phyloP scores from a whole-genome alignment of 92 coral and sea anemone species.

The Palythoa grandis region DNA sequence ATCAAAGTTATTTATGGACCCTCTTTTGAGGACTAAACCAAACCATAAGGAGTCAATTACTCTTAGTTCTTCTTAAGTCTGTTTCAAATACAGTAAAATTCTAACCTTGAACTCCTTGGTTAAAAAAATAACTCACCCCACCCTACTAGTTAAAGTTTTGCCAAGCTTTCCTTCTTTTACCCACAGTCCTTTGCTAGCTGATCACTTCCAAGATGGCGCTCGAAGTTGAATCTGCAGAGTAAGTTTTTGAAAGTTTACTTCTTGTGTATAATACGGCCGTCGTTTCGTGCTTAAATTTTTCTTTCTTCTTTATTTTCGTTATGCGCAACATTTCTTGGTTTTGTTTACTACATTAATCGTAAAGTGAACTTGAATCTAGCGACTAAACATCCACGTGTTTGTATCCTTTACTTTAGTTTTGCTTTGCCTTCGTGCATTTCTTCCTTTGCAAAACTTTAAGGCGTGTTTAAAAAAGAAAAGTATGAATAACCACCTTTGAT shows the following conservation, averaged over 20 bases:
- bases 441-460: too few species aligned
- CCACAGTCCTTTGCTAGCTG: conserved; percentile 31
- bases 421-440: too few species aligned
- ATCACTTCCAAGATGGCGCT: conserved; percentile 96
- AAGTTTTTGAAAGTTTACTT: conserved; percentile 45
- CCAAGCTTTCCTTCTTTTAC: not conserved
- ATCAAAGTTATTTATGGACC: not conserved
- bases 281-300: not conserved
- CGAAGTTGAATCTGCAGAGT: conserved; percentile 99
- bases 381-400: too few species aligned
- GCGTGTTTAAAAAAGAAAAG: too few species aligned
- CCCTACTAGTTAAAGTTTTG: not conserved
- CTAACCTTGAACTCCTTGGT: not conserved
- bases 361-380: too few species aligned
- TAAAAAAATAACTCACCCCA: not conserved
- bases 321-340: not conserved
- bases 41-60: not conserved
- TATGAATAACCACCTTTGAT: too few species aligned
- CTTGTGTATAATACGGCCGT: not conserved
- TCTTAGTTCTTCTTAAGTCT: not conserved
- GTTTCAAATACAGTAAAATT: not conserved
- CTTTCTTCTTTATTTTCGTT: not conserved
- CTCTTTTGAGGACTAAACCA: not conserved
- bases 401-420: too few species aligned
- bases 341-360: not conserved